Conservation (phyloP, 2,888 invertebrate genomes). For the Argyra leucocephala region DNA sequence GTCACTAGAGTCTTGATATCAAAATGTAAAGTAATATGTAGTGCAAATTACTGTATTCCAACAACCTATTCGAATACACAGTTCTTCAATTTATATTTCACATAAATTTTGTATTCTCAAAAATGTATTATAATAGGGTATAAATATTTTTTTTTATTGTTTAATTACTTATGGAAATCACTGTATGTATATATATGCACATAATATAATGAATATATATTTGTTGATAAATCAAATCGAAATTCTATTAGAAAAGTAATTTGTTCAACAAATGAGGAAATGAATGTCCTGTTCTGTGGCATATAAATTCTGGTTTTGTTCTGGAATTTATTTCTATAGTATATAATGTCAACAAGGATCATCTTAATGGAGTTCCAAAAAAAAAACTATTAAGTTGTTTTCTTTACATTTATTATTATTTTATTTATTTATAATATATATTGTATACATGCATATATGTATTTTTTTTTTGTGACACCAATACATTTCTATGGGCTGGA, state of each 20-base stretch:
- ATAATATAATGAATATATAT: not conserved
- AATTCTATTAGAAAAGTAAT: not conserved
- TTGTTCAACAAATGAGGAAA: not conserved
- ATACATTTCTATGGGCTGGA: too few relatives aligned
- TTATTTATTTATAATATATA: not conserved
- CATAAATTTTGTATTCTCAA: too few relatives aligned
- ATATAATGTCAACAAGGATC: not conserved
- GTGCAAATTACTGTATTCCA: too few relatives aligned
- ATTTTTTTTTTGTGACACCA: too few relatives aligned
- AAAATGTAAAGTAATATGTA: too few relatives aligned
- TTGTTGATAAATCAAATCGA: constrained; percentile 3
- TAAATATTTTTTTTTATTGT: too few relatives aligned
- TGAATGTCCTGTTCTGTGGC: not conserved
- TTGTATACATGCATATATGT: not conserved
- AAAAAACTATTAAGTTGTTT: too few relatives aligned
- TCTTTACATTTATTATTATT: not conserved
- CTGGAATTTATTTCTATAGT: not conserved
- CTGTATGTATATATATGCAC: not conserved
- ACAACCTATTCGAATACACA: too few relatives aligned
- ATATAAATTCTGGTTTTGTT: not conserved
- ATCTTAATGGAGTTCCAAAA: not conserved
- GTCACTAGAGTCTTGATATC: too few relatives aligned
- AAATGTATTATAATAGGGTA: too few relatives aligned
- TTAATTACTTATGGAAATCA: too few relatives aligned
- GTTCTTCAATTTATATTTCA: too few relatives aligned